Base-by-base conservation (phyloP, 2,113 vertebrate species). In the Platichthys stellatus region DNA sequence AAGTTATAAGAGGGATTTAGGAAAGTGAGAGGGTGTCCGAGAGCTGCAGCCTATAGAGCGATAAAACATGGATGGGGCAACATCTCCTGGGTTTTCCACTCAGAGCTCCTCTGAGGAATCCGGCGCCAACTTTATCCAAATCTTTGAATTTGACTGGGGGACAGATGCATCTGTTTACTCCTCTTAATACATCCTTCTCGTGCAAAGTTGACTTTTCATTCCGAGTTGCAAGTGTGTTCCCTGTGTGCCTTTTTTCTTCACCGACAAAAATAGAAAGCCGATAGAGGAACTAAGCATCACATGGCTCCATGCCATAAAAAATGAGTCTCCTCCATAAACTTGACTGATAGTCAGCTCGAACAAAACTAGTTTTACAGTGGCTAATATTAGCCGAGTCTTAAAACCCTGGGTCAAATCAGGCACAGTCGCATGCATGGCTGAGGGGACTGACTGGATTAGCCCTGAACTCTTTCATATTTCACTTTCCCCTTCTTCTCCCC, bases 391-490 rank as follows among this genome's bases (percentile, higher is more conserved):
- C 77, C 13, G 17, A 31, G 49, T 64, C 68, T 18, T 51, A 81
- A 84, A 59, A 23, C 3, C 35, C 51, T 31, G 5, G 13, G 53
- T 76, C 76, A 83, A 91, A 83, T 85, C 65, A 61, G 67, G 78
- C 85, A 43, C 62, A 86, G 70, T 73, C 38, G 69, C 79, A 71
- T 64, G 89, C 80, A 64, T 56, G 84, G 77, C 82, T 63, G 75
- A 56, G 68, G 85, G 78, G 78, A 74, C 70, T 59, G 74, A 70
- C 78, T 28, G 78, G 88, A 85, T 91, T 84, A 92, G 80, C 65
- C 77, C 73, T 69, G 26, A 81, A 86, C 83, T 72, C 82, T 93
- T 92, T 93, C 76, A 79, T 90, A 87, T 92, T 89, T 93, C 83
- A 78, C 78, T 83, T 86, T 82, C 74, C 72, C 70, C 71, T 74